Base-by-base conservation (phyloP, 2,113 vertebrate genomes). In the Psittacus erithacus region DNA sequence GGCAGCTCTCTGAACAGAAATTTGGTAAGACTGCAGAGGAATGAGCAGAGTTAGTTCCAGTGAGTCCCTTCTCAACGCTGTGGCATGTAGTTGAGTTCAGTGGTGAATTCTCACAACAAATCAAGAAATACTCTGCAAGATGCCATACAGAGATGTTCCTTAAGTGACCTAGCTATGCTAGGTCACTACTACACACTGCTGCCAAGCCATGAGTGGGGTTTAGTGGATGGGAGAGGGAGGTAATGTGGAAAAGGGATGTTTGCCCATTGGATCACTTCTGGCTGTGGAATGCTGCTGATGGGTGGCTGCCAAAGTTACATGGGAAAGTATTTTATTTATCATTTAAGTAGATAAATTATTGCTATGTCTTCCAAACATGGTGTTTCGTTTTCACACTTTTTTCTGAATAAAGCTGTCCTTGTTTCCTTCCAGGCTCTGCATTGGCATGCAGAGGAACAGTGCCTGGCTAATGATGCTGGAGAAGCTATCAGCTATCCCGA, bases 251-350 rank as follows among this genome's bases (percentile, higher is more conserved):
- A 59, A 90, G 62, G 39, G 47, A 68, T 79, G 39, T 82, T 93
- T 93, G 69, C 76, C 64, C 38, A 4, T 22, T 71, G 55, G 69
- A 78, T 50, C 60, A 27, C 55, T 81, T 9, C 18, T 28, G 64
- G 79, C 59, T 7, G 1, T 78, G 82, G 82, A 88, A 88, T 0
- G 4, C 65, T 92, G 75, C 79, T 93, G 62, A 50, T 1, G 3
- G 35, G 25, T 0, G 0, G 24, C 60, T 88, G 88, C 82, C 75
- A 94, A 75, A 64, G 55, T 83, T 92, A 82, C 73, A 64, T 62
- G 79, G 71, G 87, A 82, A 94, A 91, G 33, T 67, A 71, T 92
- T 94, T 65, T 88, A 47, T 83, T 96, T 85, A 76, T 89, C 33
- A 2, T 38, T 86, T 86, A 67, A 60, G 81, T 31, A 62, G 69